Evolutionary conservation across 2,113 vertebrate species (phyloP), one percentile per base, ranked within the genome.

Genomic region (Cochlearius cochlearius): DNA sequence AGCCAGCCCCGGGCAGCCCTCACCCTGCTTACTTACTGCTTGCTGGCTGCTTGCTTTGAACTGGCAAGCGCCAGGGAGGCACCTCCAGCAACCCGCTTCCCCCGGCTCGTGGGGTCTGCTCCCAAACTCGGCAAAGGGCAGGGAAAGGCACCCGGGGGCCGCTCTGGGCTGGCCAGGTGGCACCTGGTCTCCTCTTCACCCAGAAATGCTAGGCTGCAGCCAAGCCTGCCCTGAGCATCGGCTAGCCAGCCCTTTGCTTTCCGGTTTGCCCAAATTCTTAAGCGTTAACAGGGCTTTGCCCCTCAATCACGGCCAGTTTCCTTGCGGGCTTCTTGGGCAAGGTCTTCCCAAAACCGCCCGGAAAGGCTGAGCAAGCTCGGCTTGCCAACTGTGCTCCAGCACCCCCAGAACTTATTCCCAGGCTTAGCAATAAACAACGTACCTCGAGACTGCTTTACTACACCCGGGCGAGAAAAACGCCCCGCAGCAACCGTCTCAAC

Each of bases 401-500:
- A 58, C 83, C 50, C 84, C 85, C 72, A 45, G 64, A 86, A 80
- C 21, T 8, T 2, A 32, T 13, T 77, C 56, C 47, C 25, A 0
- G 43, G 39, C 36, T 55, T 20, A 94, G 76, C 6, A 1, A 86
- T 23, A 86, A 93, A 77, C 68, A 72, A 84, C 39, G 2, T 95
- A 88, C 96, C 88, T 94, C 7, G 5, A 86, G 77, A 66, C 41
- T 78, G 85, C 89, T 90, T 79, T 95, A 76, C 86, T 95, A 93
- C 88, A 94, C 58, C 82, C 49, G 9, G 75, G 88, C 27, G 20
- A 82, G 67, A 68, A 59, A 82, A 88, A 50, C 4, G 8, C 87
- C 91, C 52, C 86, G 49, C 92, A 87, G 92, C 56, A 68, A 86
- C 87, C 25, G 27, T 71, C 92, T 84, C 60, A 75, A 81, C 88